Evolutionary conservation across 2,888 invertebrate genomes (phyloP), one percentile per base, ranked within the genome.

Genomic region (Elysia crispata): DNA sequence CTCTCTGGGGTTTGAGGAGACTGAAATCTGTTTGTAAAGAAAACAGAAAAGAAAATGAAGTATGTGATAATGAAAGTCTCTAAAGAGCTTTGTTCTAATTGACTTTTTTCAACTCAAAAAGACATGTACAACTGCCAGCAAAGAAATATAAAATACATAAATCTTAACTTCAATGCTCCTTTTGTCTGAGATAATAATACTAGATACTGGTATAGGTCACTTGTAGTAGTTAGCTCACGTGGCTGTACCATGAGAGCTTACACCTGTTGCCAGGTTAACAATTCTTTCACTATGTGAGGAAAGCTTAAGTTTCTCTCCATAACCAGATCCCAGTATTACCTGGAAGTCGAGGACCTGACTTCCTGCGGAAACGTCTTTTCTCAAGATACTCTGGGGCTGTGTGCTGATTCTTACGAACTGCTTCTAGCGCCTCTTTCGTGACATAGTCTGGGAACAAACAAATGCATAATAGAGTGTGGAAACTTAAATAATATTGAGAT

Each of bases 351-450:
- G 88, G 85, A 28, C 87, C 87, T 20, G 90, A 90, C 80, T 89
- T 89, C 50, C 89, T 82, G 23, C 90, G 79, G 31, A 85, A 81
- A 72, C 87, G 60, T 41, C 97, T 94, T 85, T 96, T 95, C 90
- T 98, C 97, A 81, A 97, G 93, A 92, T 98, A 98, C 86, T 97
- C 97, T 0, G 97, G 97, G 0, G 97, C 97, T 33, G 96, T 95
- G 87, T 95, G 95, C 83, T 95, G 94, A 90, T 95, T 95, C 70
- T 86, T 88, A 60, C 82, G 75, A 5, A 79, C 77, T 1, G 84
- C 79, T 73, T 84, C 84, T 11, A 81, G 74, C 23, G 80, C 85
- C 1, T 94, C 84, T 23, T 86, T 82, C 13, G 86, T 83, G 1
- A 83, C 84, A 76, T 84, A 83, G 69, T 86, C 88, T 88, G 80